phyloP scores from a whole-genome alignment of 2,888 invertebrate species.

The Diplolepis rosae region DNA sequence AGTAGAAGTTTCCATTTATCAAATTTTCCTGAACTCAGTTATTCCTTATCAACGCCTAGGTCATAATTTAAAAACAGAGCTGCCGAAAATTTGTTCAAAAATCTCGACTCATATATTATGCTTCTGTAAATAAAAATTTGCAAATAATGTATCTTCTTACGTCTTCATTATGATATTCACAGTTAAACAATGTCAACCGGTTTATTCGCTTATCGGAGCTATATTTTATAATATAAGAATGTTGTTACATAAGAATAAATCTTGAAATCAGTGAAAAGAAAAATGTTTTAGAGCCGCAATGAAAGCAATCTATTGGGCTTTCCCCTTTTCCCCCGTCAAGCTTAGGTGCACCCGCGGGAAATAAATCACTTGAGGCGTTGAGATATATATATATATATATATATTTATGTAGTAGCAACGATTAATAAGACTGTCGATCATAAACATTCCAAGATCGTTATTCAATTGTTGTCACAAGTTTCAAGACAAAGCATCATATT shows the following conservation, averaged over 20 bases:
- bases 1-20: background rate
- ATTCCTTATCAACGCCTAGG: background rate
- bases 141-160: background rate
- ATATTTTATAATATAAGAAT: background rate
- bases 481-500: background rate
- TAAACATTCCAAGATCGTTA: background rate
- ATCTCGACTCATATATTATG: too few relatives aligned
- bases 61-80: too few relatives aligned
- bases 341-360: conserved; percentile 15
- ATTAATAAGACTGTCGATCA: conserved; percentile 15
- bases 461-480: background rate
- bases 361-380: conserved; percentile 22
- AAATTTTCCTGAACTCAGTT: background rate
- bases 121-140: background rate
- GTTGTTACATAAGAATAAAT: conserved; percentile 6
- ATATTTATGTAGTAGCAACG: conserved; percentile 3
- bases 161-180: background rate
- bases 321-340: conserved; percentile 2
- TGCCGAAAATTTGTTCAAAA: background rate
- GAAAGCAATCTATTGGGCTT: background rate
- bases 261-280: background rate
- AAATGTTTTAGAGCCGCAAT: background rate
- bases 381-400: too few relatives aligned
- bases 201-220: background rate
- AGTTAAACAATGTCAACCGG: background rate